Evolutionary conservation across 2,113 vertebrate species (phyloP).

Genomic region (Pseudorhombus dupliciocellatus): DNA sequence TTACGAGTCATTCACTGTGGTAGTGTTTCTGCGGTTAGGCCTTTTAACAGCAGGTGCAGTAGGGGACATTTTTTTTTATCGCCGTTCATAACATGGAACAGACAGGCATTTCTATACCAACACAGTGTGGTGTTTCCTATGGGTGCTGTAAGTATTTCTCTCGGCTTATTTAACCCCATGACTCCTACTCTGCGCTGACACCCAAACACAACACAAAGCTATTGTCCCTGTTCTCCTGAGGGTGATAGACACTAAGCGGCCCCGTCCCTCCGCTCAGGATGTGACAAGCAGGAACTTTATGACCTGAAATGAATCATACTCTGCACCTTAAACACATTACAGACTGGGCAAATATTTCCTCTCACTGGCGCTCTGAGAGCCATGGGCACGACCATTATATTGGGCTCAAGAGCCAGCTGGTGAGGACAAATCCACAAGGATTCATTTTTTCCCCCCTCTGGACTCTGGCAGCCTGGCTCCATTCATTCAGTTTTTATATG

Average conservation of each 20-base stretch:
- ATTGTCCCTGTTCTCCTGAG: slow-evolving; percentile 65
- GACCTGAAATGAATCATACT: slow-evolving; percentile 70
- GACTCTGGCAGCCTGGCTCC: slow-evolving; percentile 76
- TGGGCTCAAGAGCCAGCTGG: slow-evolving; percentile 76
- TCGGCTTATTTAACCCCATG: slow-evolving; percentile 31
- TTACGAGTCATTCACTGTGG: slow-evolving; percentile 56
- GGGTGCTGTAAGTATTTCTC: slow-evolving; percentile 53
- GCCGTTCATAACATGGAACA: slow-evolving; percentile 56
- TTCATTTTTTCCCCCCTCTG: slow-evolving; percentile 62
- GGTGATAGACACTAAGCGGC: slow-evolving; percentile 42
- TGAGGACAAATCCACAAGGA: slow-evolving; percentile 76
- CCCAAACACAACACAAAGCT: slow-evolving; percentile 71
- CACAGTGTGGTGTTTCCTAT: slow-evolving; percentile 49
- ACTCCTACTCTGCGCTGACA: slow-evolving; percentile 42
- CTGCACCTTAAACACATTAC: slow-evolving; percentile 79
- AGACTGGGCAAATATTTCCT: slow-evolving; percentile 71
- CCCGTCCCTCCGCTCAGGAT: slow-evolving; percentile 70
- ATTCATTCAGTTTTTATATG: slow-evolving; percentile 83
- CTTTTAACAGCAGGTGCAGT: slow-evolving; percentile 76
- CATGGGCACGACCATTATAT: slow-evolving; percentile 76
- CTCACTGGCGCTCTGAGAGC: slow-evolving; percentile 74
- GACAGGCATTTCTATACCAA: slow-evolving; percentile 51
- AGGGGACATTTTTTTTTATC: slow-evolving; percentile 57
- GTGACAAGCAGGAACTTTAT: slow-evolving; percentile 77
- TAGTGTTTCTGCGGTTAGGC: slow-evolving; percentile 47